phyloP scores from a whole-genome alignment of 2,797 vertebrate genomes.

The Typhlichthys eigenmanni region DNA sequence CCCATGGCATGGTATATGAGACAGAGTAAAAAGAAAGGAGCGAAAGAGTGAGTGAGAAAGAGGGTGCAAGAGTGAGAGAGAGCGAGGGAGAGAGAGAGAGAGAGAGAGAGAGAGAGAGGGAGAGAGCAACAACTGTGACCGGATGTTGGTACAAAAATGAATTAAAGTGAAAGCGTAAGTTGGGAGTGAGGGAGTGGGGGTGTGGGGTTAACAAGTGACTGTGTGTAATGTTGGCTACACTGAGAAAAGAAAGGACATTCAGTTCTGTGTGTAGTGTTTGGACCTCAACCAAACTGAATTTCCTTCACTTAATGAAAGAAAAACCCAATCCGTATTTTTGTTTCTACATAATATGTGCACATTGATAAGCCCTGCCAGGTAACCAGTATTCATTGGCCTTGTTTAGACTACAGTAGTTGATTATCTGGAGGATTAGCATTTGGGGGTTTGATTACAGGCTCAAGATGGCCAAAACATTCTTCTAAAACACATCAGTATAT shows the following conservation, averaged over 20 bases:
- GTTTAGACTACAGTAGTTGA: no score
- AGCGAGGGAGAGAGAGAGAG: slow-evolving; percentile 1
- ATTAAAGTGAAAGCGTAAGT: background rate
- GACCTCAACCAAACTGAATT: slow-evolving; percentile 38
- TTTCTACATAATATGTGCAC: background rate
- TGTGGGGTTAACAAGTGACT: background rate
- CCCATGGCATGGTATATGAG: slow-evolving; percentile 41
- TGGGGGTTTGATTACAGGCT: no score
- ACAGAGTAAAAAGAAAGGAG: slow-evolving; percentile 41
- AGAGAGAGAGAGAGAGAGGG: slow-evolving; percentile 14
- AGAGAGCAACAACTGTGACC: slow-evolving; percentile 22
- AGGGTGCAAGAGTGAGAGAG: background rate
- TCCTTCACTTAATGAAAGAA: background rate
- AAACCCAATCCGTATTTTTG: background rate
- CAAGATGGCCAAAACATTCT: no score
- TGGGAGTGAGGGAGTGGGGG: no score
- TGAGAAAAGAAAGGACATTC: slow-evolving; percentile 60
- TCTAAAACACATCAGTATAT: no score
- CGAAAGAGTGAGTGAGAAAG: background rate
- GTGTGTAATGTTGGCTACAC: slow-evolving; percentile 52
- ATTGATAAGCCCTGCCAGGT: background rate
- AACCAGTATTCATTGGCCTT: no score
- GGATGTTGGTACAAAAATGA: slow-evolving; percentile 14
- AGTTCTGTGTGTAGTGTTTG: slow-evolving; percentile 55
- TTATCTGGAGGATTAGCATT: no score